Evolutionary conservation across 2,888 invertebrate genomes (phyloP), one percentile per base, ranked within the genome.

Genomic region (Amblyjoppa fuscipennis): DNA sequence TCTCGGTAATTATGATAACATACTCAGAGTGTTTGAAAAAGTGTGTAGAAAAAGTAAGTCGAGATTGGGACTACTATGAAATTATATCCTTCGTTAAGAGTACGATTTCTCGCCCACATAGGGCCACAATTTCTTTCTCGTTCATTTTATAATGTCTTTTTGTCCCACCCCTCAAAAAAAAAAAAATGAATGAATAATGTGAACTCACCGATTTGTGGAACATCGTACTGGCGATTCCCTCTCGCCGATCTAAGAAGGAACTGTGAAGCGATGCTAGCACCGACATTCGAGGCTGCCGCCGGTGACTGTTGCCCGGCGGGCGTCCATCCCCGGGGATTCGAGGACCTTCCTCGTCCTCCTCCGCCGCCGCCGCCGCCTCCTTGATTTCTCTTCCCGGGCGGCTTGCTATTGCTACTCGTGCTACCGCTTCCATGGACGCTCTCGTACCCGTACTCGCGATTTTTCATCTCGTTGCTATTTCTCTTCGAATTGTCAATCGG

Each of bases 141-240:
- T 41, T 41, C 9, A 41, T 41, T 9, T 41, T 2, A 41, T 41
- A 41, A 41, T 41, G 2, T 41, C 34, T 41, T 9, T 11, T 9
- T 11, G 41, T 41, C 41, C 41, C 9, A 1, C 7, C 41, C 41
- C 41, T 41, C 34, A 34, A 7, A 20, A 20, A 20, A 34, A 34
- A 34, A 4, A 0, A 11, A 41, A 38, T 9, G 9, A 38, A 41
- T 41, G 6, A 13, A 49, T 49, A 70, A 85, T 31, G 61, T 64
- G 9, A n/a, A 92, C 93, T 94, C 87, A 98, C 98, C 97, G 93
- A 98, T 97, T 95, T 97, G 97, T 90, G 98, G 98, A 89, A 98
- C 97, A 95, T 98, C 98, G 94, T 97, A 98, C 91, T 96, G 96
- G 91, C 97, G 95, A 86, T 88, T 88, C 69, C 88, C 88, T 71